phyloP scores from a whole-genome alignment of 2,113 vertebrate species.

The Melanotaenia duboulayi region DNA sequence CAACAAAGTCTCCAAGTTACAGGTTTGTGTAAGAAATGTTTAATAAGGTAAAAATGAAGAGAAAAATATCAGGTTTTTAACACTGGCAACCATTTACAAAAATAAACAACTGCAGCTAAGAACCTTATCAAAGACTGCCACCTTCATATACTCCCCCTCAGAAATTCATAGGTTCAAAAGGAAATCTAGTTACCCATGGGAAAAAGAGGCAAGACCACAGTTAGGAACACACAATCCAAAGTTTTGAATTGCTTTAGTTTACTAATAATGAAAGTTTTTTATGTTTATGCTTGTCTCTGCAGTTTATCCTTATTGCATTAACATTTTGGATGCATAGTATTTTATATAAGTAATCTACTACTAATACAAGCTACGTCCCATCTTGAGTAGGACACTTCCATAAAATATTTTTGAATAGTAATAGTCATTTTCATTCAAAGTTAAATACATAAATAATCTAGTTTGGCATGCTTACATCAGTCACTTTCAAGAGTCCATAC shows the following conservation, averaged over 20 bases:
- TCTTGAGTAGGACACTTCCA: too few species aligned
- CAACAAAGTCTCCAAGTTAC: conserved; percentile 8
- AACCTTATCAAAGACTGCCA: conserved; percentile 50
- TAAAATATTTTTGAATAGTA: too few species aligned
- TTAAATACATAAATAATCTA: too few species aligned
- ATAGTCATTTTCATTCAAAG: too few species aligned
- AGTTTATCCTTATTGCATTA: too few species aligned
- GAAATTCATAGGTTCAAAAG: conserved; percentile 36
- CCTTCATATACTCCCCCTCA: conserved; percentile 36
- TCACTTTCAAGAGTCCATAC: conserved; percentile 48
- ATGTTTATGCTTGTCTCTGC: too few species aligned
- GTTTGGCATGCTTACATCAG: not conserved
- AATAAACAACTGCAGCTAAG: conserved; percentile 41
- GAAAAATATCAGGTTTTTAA: conserved; percentile 45
- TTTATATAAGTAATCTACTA: too few species aligned
- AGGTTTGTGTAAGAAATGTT: conserved; percentile 62
- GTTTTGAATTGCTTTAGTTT: conserved; percentile 25
- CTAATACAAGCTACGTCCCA: too few species aligned
- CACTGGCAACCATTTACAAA: conserved; percentile 62
- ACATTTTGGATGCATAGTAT: too few species aligned
- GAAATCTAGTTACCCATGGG: not conserved
- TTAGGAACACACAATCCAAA: conserved; percentile 14
- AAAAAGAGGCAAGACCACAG: conserved; percentile 13
- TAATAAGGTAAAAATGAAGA: conserved; percentile 20
- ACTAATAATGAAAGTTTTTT: too few species aligned